Evolutionary conservation across 2,113 vertebrate genomes (phyloP).

Genomic region (Sarotherodon lohbergeri): DNA sequence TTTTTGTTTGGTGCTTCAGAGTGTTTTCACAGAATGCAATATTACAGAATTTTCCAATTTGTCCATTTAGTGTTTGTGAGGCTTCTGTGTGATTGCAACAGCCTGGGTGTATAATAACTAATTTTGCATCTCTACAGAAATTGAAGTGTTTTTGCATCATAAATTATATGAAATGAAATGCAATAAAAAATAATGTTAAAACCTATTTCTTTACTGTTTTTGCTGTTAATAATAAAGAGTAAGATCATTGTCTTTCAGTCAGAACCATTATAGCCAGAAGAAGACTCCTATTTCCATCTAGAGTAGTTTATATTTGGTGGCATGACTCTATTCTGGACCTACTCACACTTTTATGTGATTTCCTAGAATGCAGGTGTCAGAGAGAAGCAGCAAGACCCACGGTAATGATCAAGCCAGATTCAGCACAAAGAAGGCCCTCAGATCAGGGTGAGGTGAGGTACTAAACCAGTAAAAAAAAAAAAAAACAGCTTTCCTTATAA

Average conservation of each 20-base stretch:
- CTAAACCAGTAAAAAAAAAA: not conserved
- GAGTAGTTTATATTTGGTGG: not conserved
- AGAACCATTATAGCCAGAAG: not conserved
- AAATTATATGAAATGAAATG: not conserved
- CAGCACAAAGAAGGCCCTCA: not conserved
- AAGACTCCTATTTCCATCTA: not conserved
- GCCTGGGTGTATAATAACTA: not conserved
- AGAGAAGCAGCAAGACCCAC: fast-evolving
- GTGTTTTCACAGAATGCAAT: not conserved
- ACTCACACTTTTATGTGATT: not conserved
- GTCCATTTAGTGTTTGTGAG: not conserved
- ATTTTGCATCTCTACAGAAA: not conserved
- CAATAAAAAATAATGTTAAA: not conserved
- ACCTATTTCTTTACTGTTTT: not conserved
- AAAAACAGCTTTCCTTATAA: not conserved
- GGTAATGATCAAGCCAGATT: not conserved
- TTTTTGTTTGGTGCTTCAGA: not conserved
- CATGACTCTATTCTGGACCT: not conserved
- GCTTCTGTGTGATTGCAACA: not conserved
- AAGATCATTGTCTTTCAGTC: not conserved
- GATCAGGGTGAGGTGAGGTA: not conserved
- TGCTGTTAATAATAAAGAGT: not conserved
- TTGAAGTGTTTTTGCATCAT: not conserved
- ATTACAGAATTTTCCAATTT: not conserved
- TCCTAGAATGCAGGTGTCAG: not conserved